These are phyloP conservation scores for Whitmania pigra DNA, from an alignment of 1,140 invertebrate genomes.

Conservation along the genomic window DNA sequence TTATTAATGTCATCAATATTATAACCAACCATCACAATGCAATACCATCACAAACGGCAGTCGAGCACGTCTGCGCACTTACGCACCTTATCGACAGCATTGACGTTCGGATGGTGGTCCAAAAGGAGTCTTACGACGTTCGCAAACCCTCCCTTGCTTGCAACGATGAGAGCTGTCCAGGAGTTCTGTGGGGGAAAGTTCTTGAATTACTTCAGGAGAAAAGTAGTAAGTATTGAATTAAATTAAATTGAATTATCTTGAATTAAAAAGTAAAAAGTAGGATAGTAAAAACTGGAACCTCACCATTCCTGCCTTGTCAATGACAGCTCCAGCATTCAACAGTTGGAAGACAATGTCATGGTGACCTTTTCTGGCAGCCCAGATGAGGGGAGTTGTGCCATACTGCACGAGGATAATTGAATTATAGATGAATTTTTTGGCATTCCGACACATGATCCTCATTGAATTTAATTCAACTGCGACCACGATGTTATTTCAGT, in stretches of 20 bases:
- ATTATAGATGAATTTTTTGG: neutral
- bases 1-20: too few relatives aligned
- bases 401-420: slow-evolving; percentile 48
- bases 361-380: slow-evolving; percentile 76
- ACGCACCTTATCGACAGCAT: slow-evolving; percentile 64
- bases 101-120: slow-evolving; percentile 73
- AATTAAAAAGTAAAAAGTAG: too few relatives aligned
- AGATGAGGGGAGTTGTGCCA: slow-evolving; percentile 87
- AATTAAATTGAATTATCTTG: too few relatives aligned
- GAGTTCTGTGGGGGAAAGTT: slow-evolving; percentile 45
- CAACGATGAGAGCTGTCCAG: slow-evolving; percentile 83
- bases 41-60: neutral
- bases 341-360: slow-evolving; percentile 69
- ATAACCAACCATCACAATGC: too few relatives aligned
- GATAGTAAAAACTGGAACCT: slow-evolving; percentile 23
- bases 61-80: neutral
- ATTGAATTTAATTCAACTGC: too few relatives aligned
- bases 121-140: slow-evolving; percentile 75
- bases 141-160: slow-evolving; percentile 72
- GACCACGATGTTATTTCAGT: neutral
- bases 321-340: slow-evolving; percentile 66
- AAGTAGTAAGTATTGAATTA: too few relatives aligned
- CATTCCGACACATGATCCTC: too few relatives aligned
- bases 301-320: slow-evolving; percentile 73
- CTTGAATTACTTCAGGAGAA: neutral